phyloP scores from a whole-genome alignment of 2,888 invertebrate genomes.

The Acleris emargana region DNA sequence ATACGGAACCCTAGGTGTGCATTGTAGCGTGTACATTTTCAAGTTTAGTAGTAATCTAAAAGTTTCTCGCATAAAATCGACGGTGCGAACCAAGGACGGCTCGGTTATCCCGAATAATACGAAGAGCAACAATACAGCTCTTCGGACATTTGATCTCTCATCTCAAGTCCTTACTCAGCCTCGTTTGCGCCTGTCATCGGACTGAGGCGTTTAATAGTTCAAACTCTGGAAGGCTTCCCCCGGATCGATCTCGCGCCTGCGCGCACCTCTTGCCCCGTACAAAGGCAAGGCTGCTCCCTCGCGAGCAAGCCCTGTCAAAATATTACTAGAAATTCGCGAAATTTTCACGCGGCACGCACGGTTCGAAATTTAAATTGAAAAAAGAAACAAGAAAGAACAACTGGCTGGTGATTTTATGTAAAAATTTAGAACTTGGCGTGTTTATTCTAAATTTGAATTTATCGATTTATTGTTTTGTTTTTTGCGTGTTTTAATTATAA shows the following conservation, averaged over 20 bases:
- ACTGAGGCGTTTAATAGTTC: conserved; percentile 38
- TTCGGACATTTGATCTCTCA: conserved; percentile 9
- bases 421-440: background rate
- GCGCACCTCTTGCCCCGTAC: conserved; percentile 60
- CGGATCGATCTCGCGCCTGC: conserved; percentile 77
- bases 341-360: conserved; percentile 50
- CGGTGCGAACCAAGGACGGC: no score
- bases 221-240: conserved; percentile 54
- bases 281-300: conserved; percentile 69
- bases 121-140: background rate
- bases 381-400: background rate
- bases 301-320: conserved; percentile 71
- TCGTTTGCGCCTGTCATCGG: conserved; percentile 17
- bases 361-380: conserved; percentile 28
- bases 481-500: conserved; percentile 42
- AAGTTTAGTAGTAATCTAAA: no score
- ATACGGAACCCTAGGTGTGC: no score
- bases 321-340: conserved; percentile 63
- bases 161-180: conserved; percentile 12
- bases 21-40: no score
- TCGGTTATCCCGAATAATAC: background rate
- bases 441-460: conserved; percentile 14
- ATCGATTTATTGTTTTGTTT: conserved; percentile 39
- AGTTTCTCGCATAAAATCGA: no score
- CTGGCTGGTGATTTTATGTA: background rate